Base-by-base conservation (phyloP, 2,113 vertebrate species). In the Prolemur simus region DNA sequence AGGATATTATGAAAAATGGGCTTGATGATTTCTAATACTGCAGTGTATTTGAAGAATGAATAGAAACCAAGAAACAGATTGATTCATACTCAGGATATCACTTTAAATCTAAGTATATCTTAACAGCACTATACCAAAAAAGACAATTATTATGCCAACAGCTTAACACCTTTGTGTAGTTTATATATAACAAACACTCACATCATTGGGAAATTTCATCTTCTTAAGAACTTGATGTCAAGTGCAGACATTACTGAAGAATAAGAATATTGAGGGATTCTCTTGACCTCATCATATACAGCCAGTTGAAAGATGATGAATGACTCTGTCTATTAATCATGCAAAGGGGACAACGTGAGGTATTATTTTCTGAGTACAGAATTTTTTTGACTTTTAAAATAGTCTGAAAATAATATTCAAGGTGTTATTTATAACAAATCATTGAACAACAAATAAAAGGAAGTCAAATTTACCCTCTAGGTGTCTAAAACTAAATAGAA, bases 311-410 rank as follows among this genome's bases (percentile, higher is more conserved):
- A 32, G 0, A 20, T 97, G 97, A 98, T 97, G 92, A 89, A 98
- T 93, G 78, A 69, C 83, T 97, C 60, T 64, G 42, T 90, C 96
- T 97, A 86, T 95, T 97, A 98, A 89, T 96, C 80, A 94, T 97
- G 78, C 60, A 74, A 87, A 85, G 47, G 94, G 88, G 58, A 94
- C 66, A 89, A 60, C 1, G n/a, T 56, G 29, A 94, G 42, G 37
- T 91, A 95, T 69, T 95, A 73, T 77, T 97, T 97, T 90, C 96
- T 54, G 84, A 97, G 92, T 54, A 85, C 83, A 95, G 66, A 88
- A 96, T 94, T 68, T 49, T 49, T 49, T 49, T 49, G 49, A 49
- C 49, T 14, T 49, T 49, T 13, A 49, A 63, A 39, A 83, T 2
- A 34, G 77, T 21, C 27, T 58, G 1, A 15, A 11, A 63, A 42